A percentile compares a stretch with the other conserved stretches of the same genome.
Conservation (phyloP, 2,113 vertebrate genomes). For the Dipodomys spectabilis region DNA sequence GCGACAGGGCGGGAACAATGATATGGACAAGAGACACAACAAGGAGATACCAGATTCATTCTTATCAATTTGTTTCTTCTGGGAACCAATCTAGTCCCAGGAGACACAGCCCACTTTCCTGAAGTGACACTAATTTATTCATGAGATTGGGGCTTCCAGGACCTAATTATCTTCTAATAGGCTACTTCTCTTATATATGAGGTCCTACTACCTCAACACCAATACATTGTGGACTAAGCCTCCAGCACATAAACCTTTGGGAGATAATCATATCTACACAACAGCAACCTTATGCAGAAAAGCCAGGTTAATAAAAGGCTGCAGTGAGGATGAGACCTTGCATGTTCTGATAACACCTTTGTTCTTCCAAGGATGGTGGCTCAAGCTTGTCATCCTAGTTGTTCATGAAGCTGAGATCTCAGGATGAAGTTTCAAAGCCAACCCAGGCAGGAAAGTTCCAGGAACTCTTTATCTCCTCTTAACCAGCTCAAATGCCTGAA, state of each 20-base stretch:
- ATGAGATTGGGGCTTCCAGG: background rate
- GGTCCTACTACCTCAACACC: too few species aligned
- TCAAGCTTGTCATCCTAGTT: too few species aligned
- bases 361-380: too few species aligned
- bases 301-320: background rate
- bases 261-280: background rate
- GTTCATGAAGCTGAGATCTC: too few species aligned
- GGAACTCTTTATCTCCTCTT: too few species aligned
- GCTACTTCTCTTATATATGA: too few species aligned
- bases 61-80: too few species aligned
- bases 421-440: too few species aligned
- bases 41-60: too few species aligned
- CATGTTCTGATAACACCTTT: background rate
- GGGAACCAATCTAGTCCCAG: background rate
- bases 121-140: accelerated
- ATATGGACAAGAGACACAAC: background rate
- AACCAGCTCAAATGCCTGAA: too few species aligned
- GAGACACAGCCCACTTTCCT: background rate
- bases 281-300: accelerated
- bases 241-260: background rate
- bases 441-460: too few species aligned
- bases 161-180: background rate
- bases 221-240: too few species aligned
- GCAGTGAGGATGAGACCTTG: background rate
- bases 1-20: background rate